A percentile compares a stretch with the other conserved stretches of the same genome.
phyloP scores from a whole-genome alignment of 2,888 invertebrate genomes.

The Lepidochrysops patricia region DNA sequence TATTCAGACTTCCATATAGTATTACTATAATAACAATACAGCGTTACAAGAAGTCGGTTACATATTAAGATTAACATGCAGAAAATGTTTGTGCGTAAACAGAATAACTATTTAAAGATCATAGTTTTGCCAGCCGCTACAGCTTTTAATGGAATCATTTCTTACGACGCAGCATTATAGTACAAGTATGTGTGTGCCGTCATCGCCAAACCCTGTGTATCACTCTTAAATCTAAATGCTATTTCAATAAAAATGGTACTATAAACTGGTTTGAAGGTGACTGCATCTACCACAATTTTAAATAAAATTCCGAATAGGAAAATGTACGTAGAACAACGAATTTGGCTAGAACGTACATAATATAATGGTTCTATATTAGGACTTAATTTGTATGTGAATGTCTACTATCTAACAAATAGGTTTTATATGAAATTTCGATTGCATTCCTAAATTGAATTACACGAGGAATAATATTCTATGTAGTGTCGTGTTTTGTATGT shows the following conservation, averaged over 20 bases:
- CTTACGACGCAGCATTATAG: background rate
- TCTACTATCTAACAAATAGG: slow-evolving; percentile 17
- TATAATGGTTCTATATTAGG: background rate
- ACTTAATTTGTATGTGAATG: background rate
- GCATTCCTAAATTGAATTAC: slow-evolving; percentile 45
- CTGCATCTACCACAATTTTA: background rate
- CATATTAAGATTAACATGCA: background rate
- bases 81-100: background rate
- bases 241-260: background rate
- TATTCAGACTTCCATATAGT: background rate
- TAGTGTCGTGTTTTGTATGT: slow-evolving; percentile 1
- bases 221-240: background rate
- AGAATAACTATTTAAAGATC: background rate
- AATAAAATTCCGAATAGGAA: background rate
- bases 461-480: background rate
- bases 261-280: too few species aligned
- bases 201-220: background rate
- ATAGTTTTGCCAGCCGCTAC: background rate
- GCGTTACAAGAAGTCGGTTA: too few species aligned
- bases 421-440: slow-evolving; percentile 35
- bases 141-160: background rate
- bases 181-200: background rate
- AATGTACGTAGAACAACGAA: background rate
- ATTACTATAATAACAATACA: too few species aligned
- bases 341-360: background rate